Base-by-base conservation (phyloP, 2,113 vertebrate genomes). In the Natator depressus region DNA sequence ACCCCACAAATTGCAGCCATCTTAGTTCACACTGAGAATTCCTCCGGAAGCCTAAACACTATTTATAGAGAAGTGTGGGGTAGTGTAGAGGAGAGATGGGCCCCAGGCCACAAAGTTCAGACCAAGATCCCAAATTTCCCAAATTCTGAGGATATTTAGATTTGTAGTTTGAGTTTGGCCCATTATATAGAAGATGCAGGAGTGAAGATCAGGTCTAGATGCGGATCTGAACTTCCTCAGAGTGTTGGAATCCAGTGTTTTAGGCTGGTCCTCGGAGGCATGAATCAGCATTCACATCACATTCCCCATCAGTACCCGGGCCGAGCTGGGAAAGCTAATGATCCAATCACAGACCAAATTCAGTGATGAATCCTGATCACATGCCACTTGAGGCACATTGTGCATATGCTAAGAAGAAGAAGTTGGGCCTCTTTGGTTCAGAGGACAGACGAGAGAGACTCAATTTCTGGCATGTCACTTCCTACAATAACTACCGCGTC, bases 111-210 rank as follows among this genome's bases (percentile, higher is more conserved):
- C 22, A 84, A 22, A 46, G 78, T 69, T 85, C 92, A 47, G 54
- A 29, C 13, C 12, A 1, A 35, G 25, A 59, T 42, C 81, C 54
- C 16, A 50, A 78, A 89, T 80, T 87, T 80, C 31, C 47, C 85
- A 72, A 47, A 8, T 8, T 46, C 47, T 42, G 42, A 20, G 57
- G 62, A 38, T 22, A 76, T 46, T 76, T 46, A 46, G 38, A 81
- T 78, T 6, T 50, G 38, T 27, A 72, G 25, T 5, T 22, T 69
- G 93, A n/a, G 82, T 55, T 42, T 22, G 25, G 29, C 14, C 82
- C 82, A 2, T 20, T 0, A 0, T 62, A 14, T 1, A 35, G 54
- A 82, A 19, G 24, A 89, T 54, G 22, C 6, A 46, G 62, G n/a
- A 46, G 85, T 82, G 47, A 65, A 25, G 4, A 27, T 51, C 38